phyloP scores from a whole-genome alignment of 2,888 invertebrate genomes.

The Macrosoma leucophasiata region DNA sequence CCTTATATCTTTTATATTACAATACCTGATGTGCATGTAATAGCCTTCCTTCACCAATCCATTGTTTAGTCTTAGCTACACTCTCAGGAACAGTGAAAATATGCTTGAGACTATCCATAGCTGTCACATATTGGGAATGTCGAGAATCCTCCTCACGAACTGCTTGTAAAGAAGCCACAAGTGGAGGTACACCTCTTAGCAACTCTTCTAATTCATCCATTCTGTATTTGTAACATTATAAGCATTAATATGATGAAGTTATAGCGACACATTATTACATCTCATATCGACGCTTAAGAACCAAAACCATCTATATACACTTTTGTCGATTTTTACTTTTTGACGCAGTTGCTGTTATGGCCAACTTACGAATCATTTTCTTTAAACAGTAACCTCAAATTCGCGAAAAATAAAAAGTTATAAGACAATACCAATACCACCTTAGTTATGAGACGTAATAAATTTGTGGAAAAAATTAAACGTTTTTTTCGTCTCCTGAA shows the following conservation, averaged over 20 bases:
- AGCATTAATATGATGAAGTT: neutral
- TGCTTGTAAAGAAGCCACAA: constrained; percentile 87
- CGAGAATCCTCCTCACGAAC: constrained; percentile 94
- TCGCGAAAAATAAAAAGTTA: too few species aligned
- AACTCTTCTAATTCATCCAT: constrained; percentile 85
- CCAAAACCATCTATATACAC: too few species aligned
- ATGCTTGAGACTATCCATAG: constrained; percentile 98
- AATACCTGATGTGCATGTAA: constrained; percentile 94
- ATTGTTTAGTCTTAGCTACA: constrained; percentile 93
- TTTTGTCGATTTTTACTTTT: too few species aligned
- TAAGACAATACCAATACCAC: too few species aligned
- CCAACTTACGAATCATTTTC: too few species aligned
- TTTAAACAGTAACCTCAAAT: too few species aligned
- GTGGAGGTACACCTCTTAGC: constrained; percentile 84
- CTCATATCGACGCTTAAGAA: too few species aligned
- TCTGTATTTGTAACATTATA: constrained; percentile 51
- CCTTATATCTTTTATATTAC: too few species aligned
- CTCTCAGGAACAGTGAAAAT: constrained; percentile 98
- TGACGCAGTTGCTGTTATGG: too few species aligned
- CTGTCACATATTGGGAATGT: constrained; percentile 98
- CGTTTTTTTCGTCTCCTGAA: too few species aligned
- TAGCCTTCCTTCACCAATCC: constrained; percentile 96
- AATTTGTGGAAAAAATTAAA: too few species aligned
- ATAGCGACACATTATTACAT: neutral
- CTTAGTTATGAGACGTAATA: too few species aligned